A percentile compares a stretch with the other conserved stretches of the same genome.
phyloP scores from a whole-genome alignment of 53 echinoderm and acorn worm species.

The Paracentrotus lividus region DNA sequence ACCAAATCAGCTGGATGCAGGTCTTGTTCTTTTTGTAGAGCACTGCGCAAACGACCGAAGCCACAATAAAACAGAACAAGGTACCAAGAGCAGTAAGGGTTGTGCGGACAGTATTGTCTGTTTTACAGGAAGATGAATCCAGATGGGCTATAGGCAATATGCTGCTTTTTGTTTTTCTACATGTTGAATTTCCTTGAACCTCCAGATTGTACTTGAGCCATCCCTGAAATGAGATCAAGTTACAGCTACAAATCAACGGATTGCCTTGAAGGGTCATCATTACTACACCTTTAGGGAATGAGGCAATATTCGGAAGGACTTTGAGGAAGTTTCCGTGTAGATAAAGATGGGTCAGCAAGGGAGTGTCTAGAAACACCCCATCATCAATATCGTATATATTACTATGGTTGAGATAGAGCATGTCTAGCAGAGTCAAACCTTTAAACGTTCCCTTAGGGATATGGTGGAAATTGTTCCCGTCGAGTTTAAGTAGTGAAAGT shows the following conservation, averaged over 20 bases:
- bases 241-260: slow-evolving; percentile 20
- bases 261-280: neutral
- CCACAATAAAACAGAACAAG: neutral
- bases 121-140: neutral
- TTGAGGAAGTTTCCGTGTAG: neutral
- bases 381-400: neutral
- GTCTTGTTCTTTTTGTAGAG: slow-evolving; percentile 24
- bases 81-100: slow-evolving; percentile 22
- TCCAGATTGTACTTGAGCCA: neutral
- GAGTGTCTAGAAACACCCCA: slow-evolving; percentile 5
- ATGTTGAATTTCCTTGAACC: neutral
- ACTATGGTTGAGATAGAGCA: slow-evolving; percentile 33
- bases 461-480: slow-evolving; percentile 23
- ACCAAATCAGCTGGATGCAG: neutral
- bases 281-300: neutral
- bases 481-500: neutral
- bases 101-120: neutral
- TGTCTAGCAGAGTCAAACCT: neutral
- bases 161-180: neutral
- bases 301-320: neutral
- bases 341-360: neutral
- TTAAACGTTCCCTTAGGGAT: neutral
- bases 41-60: neutral
- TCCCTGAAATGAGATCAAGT: slow-evolving; percentile 37
- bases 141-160: neutral